These are phyloP conservation scores for Mesocentrotus franciscanus DNA, from an alignment of 53 echinoderm and acorn worm genomes.

Conservation along the genomic window DNA sequence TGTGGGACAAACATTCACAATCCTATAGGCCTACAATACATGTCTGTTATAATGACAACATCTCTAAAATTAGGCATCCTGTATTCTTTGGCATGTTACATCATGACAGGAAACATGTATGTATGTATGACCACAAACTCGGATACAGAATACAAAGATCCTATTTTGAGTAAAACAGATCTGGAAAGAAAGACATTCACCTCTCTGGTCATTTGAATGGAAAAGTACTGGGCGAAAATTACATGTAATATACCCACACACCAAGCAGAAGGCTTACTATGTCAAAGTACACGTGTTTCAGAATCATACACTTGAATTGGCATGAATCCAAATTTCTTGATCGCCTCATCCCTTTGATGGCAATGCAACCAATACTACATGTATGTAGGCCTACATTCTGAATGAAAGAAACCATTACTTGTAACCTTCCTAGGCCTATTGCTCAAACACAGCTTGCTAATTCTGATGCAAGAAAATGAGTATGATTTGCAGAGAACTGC, in stretches of 20 bases:
- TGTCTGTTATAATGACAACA: background rate
- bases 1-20: background rate
- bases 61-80: background rate
- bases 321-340: background rate
- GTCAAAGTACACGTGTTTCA: conserved; percentile 25
- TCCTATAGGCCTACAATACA: background rate
- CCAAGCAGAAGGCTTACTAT: background rate
- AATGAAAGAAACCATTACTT: background rate
- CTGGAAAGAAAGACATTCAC: background rate
- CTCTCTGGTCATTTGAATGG: conserved; percentile 5
- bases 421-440: background rate
- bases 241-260: background rate
- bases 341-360: background rate
- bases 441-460: background rate
- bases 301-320: background rate
- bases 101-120: background rate
- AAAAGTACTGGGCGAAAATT: conserved; percentile 29
- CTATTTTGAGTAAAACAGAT: background rate
- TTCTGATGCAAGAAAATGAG: background rate
- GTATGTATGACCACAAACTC: background rate
- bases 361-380: background rate
- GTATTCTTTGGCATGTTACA: background rate
- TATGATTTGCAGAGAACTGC: background rate
- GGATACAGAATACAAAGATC: background rate
- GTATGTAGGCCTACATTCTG: background rate